phyloP scores from a whole-genome alignment of 2,797 vertebrate genomes.

The Tympanoctomys barrerae region DNA sequence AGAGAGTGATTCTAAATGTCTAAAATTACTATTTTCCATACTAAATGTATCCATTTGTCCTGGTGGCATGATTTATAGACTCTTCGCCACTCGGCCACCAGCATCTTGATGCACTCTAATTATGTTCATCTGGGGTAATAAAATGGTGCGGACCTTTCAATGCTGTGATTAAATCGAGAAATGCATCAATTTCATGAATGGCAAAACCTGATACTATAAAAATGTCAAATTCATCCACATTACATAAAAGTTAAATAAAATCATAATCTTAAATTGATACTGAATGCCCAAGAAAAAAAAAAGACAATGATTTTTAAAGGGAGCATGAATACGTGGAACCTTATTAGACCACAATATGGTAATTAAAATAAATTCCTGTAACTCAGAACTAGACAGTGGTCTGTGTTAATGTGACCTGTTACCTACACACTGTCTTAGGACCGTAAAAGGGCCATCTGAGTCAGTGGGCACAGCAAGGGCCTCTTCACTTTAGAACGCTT shows the following conservation, averaged over 20 bases:
- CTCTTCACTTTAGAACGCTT: not conserved
- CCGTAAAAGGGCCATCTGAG: not conserved
- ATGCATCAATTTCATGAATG: conserved; percentile 31
- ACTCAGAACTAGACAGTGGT: not conserved
- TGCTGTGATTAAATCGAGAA: conserved; percentile 45
- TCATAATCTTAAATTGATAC: conserved; percentile 5
- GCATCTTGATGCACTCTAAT: conserved; percentile 29
- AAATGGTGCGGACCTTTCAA: not conserved
- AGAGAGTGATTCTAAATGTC: not conserved
- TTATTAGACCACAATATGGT: not conserved
- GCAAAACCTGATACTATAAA: conserved; percentile 56
- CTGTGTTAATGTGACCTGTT: not conserved
- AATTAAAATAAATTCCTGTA: not conserved
- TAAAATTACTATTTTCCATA: not conserved
- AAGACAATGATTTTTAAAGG: not conserved
- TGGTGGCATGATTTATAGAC: conserved; percentile 59
- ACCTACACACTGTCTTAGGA: not conserved
- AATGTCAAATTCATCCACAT: conserved; percentile 30
- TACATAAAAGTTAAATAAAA: conserved; percentile 26
- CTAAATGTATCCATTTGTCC: conserved; percentile 43
- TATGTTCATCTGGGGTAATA: conserved; percentile 51
- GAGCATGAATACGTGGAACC: not conserved
- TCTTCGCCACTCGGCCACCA: not conserved
- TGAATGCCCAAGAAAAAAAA: not conserved
- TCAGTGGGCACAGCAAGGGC: not conserved